Base-by-base conservation (phyloP, 2,797 vertebrate species). In the Sciurus vulgaris region DNA sequence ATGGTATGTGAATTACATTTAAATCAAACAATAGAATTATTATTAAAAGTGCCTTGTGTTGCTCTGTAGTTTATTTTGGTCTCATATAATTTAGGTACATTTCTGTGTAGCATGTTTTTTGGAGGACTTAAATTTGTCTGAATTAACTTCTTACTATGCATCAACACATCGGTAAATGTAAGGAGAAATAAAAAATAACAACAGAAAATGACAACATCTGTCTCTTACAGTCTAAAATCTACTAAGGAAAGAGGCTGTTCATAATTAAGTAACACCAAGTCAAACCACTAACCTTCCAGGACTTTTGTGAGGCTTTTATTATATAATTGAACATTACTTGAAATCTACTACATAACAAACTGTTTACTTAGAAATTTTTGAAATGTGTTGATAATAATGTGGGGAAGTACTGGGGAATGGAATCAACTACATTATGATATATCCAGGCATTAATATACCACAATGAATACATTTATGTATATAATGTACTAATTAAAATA, bases 191-290 rank as follows among this genome's bases (percentile, higher is more conserved):
- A 38, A 94, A 94, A 87, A 72, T 77, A 30, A 65, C 0, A 47
- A 69, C 4, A 76, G 59, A 85, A 67, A 81, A 65, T 41, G 17
- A 35, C 13, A 72, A 67, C 74, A 1, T 74, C 17, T 74, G 6
- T 44, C 30, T 73, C 89, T 12, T 35, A 49, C 38, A 69, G 11
- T 78, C 28, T 91, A 96, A 91, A 89, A 63, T 78, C 10, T 92
- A 51, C 22, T 33, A 7, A 74, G 6, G 18, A 63, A 89, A 91
- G 24, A 18, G 7, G 5, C 13, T 89, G 51, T 79, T 91, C 2
- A 3, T 74, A 63, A 78, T 92, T 78, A 85, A 65, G 14, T 81
- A 73, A 63, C 30, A 49, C 11, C 9, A 74, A 59, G 14, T 72
- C 6, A 69, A 74, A 93, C 0, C 13, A 77, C 12, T 83, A 49